Evolutionary conservation across 2,113 vertebrate species (phyloP).

Genomic region (Thymallus thymallus): DNA sequence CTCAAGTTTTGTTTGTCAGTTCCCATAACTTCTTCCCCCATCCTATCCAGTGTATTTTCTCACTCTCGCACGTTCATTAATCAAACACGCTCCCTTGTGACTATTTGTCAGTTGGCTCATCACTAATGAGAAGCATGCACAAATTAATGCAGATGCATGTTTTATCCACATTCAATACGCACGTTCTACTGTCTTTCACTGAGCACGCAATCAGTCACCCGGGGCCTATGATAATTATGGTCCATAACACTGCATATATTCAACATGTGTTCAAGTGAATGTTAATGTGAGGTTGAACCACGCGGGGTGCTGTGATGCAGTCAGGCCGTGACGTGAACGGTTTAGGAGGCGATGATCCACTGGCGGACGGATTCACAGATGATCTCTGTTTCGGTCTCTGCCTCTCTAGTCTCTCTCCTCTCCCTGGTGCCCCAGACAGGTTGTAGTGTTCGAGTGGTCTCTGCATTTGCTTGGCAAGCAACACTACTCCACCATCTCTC

Average conservation of each 20-base stretch:
- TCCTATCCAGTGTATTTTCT: background rate
- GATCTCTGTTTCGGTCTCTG: conserved; percentile 45
- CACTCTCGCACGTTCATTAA: conserved; percentile 26
- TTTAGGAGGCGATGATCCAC: conserved; percentile 55
- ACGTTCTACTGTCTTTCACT: conserved; percentile 53
- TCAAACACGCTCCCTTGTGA: conserved; percentile 24
- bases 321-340: conserved; percentile 32
- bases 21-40: conserved; percentile 22
- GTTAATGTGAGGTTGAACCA: conserved; percentile 41
- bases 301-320: conserved; percentile 11
- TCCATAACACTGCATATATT: conserved; percentile 41
- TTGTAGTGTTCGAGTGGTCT: conserved; percentile 53
- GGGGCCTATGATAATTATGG: conserved; percentile 58
- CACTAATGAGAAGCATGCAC: conserved; percentile 12
- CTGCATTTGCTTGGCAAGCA: conserved; percentile 67
- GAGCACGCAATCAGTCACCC: conserved; percentile 56
- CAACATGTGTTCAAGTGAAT: conserved; percentile 44
- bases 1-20: conserved; percentile 21
- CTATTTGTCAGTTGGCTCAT: conserved; percentile 23
- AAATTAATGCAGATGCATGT: conserved; percentile 56
- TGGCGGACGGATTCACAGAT: conserved; percentile 56
- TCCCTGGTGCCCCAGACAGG: conserved; percentile 63
- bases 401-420: conserved; percentile 42
- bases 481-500: conserved; percentile 17
- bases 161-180: conserved; percentile 65